These are phyloP conservation scores for Apoda limacodes DNA, from an alignment of 2,888 invertebrate genomes.

Conservation along the genomic window DNA sequence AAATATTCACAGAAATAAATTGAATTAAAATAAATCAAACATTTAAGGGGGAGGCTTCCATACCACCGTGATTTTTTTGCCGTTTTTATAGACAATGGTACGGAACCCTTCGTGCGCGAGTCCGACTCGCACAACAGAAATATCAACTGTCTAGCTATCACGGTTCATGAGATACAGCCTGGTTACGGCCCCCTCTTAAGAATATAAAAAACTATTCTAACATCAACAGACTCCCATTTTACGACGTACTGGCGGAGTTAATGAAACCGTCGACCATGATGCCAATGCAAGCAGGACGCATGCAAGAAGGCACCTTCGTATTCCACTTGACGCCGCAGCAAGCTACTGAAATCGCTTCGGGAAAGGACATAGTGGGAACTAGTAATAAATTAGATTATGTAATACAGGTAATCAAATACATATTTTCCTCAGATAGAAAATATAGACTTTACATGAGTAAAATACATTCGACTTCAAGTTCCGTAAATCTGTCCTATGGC, in stretches of 20 bases:
- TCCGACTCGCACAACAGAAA: too few relatives aligned
- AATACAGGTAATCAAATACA: slow-evolving; percentile 73
- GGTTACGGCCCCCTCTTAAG: background rate
- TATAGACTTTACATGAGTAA: too few relatives aligned
- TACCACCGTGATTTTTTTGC: background rate
- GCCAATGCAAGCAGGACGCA: slow-evolving; percentile 74
- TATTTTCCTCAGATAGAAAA: too few relatives aligned
- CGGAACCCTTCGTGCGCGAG: too few relatives aligned
- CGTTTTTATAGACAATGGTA: too few relatives aligned
- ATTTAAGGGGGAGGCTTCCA: background rate
- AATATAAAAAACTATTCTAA: background rate
- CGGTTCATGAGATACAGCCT: background rate
- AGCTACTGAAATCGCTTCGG: slow-evolving; percentile 89
- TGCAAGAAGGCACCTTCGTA: slow-evolving; percentile 87
- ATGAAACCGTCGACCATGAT: slow-evolving; percentile 91
- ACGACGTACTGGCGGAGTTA: slow-evolving; percentile 87
- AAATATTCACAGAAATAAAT: too few relatives aligned
- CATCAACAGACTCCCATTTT: slow-evolving; percentile 86
- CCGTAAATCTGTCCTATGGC: too few relatives aligned
- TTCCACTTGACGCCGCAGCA: slow-evolving; percentile 95
- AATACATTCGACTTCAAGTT: too few relatives aligned
- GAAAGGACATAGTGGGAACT: slow-evolving; percentile 72
- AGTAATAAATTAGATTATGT: slow-evolving; percentile 76
- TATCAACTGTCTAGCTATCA: background rate
- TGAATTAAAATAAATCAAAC: too few relatives aligned